These are phyloP conservation scores for Hormaphis cornu DNA, from an alignment of 1,140 invertebrate genomes.

Conservation along the genomic window DNA sequence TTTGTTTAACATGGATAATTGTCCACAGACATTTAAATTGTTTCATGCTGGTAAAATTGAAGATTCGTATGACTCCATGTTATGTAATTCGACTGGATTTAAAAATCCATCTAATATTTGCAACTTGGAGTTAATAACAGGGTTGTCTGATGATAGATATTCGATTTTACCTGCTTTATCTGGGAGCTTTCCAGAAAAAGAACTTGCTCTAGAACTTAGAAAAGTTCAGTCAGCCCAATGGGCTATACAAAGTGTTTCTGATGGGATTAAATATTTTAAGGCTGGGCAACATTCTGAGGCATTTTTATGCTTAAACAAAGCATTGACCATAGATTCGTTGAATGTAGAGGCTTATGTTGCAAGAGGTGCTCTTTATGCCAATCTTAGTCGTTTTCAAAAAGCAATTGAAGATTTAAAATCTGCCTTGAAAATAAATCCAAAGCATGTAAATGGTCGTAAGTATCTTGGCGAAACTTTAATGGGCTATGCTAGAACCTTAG, in stretches of 20 bases:
- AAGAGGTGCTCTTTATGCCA: conserved; percentile 84
- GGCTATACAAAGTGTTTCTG: conserved; percentile 82
- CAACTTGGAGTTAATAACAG: conserved; percentile 7
- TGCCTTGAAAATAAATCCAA: conserved; percentile 75
- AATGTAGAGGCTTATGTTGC: conserved; percentile 93
- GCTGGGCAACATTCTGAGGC: conserved; percentile 80
- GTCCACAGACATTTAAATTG: conserved; percentile 77
- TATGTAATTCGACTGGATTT: conserved; percentile 13
- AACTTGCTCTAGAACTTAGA: conserved; percentile 71
- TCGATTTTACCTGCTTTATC: conserved; percentile 44
- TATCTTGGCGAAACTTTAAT: conserved; percentile 88
- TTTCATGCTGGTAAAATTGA: conserved; percentile 22
- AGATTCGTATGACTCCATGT: conserved; percentile 11
- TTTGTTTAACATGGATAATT: conserved; percentile 71
- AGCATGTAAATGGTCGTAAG: conserved; percentile 86
- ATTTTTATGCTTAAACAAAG: conserved; percentile 90
- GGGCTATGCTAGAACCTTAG: conserved; percentile 62
- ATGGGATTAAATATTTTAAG: conserved; percentile 91
- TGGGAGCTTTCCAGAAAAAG: conserved; percentile 62
- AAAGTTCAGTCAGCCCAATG: conserved; percentile 83
- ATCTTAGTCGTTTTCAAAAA: conserved; percentile 84
- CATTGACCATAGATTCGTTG: conserved; percentile 77
- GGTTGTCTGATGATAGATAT: conserved; percentile 13
- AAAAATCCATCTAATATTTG: conserved; percentile 13
- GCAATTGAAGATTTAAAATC: conserved; percentile 91